phyloP scores from a whole-genome alignment of 2,888 invertebrate genomes.

The Eurytoma californica region DNA sequence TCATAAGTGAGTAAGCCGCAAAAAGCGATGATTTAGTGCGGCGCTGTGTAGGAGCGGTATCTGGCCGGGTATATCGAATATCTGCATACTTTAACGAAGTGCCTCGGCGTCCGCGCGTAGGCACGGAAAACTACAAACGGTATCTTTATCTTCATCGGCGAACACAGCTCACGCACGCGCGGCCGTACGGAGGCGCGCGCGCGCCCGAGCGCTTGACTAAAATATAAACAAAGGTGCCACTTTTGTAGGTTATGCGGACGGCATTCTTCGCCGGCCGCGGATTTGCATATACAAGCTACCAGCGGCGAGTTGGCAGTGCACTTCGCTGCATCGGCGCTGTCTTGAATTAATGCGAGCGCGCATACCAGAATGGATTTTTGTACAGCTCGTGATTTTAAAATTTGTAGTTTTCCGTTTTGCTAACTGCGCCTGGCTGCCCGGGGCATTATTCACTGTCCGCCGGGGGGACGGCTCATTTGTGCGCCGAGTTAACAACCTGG shows the following conservation, averaged over 20 bases:
- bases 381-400: no score
- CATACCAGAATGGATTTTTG: not conserved
- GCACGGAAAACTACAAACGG: constrained; percentile 32
- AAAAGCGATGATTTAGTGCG: no score
- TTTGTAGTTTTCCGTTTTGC: no score
- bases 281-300: constrained; percentile 29
- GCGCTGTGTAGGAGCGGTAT: not conserved
- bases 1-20: no score
- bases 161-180: constrained; percentile 18
- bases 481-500: no score
- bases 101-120: not conserved
- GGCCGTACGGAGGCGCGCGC: not conserved
- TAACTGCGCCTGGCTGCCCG: no score
- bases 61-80: constrained; percentile 7
- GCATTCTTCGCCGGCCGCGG: constrained; percentile 21
- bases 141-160: constrained; percentile 39
- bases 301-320: constrained; percentile 5
- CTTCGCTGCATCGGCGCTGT: constrained; percentile 5
- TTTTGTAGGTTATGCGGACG: constrained; percentile 30
- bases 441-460: no score
- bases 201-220: constrained; percentile 20
- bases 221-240: constrained; percentile 30
- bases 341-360: constrained; percentile 15
- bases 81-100: constrained; percentile 21
- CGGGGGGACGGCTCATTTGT: no score